Percentiles rank a stretch among this genome's conserved stretches.
Conservation (phyloP, 1,140 invertebrate species). For the Choristoneura fumiferana region DNA sequence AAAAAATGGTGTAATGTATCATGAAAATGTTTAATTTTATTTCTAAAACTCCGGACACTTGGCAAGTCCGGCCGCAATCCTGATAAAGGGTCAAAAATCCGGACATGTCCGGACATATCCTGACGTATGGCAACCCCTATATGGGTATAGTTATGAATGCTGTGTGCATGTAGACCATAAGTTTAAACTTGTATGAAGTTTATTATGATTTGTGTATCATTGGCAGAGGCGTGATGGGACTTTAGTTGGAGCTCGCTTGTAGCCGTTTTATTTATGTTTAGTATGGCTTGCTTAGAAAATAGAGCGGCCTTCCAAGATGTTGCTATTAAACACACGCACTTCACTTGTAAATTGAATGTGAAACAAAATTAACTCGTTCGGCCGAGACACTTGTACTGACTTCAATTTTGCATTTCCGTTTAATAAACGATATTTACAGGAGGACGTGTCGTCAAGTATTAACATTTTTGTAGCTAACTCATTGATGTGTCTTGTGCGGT, state of each 20-base stretch:
- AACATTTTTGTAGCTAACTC: too few relatives aligned
- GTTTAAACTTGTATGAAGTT: slow-evolving; percentile 59
- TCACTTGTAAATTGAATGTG: slow-evolving; percentile 14
- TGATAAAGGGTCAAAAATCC: too few relatives aligned
- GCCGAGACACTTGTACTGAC: background rate
- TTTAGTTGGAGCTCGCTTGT: slow-evolving; percentile 46
- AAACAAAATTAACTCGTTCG: slow-evolving; percentile 9
- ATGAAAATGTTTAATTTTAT: too few relatives aligned
- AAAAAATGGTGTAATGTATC: too few relatives aligned
- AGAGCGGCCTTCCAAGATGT: slow-evolving; percentile 26
- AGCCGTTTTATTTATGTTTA: slow-evolving; percentile 53
- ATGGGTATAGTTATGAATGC: slow-evolving; percentile 47
- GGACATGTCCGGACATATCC: too few relatives aligned
- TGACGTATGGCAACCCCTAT: too few relatives aligned
- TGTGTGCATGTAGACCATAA: slow-evolving; percentile 50
- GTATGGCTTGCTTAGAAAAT: slow-evolving; percentile 36
- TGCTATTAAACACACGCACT: slow-evolving; percentile 13
- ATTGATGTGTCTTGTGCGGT: too few relatives aligned
- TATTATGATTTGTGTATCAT: slow-evolving; percentile 71
- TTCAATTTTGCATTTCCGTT: slow-evolving; percentile 2
- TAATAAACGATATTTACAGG: too few relatives aligned
- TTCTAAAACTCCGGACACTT: too few relatives aligned
- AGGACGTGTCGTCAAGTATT: too few relatives aligned
- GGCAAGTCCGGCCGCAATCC: too few relatives aligned
- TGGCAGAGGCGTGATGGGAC: slow-evolving; percentile 55